phyloP scores from a whole-genome alignment of 2,888 invertebrate species.

The Isoperla grammatica region DNA sequence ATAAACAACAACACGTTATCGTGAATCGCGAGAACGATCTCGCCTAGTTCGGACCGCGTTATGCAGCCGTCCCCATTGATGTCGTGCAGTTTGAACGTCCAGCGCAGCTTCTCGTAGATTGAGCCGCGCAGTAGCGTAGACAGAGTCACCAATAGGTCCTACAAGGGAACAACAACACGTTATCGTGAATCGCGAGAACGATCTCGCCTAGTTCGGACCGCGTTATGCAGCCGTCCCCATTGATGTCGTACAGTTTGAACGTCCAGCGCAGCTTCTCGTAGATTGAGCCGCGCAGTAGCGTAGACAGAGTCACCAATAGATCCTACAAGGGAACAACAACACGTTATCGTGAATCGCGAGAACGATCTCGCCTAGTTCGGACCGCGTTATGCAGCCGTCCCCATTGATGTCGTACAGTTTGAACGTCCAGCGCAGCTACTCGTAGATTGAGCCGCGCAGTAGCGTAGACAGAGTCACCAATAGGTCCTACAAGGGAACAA shows the following conservation, averaged over 20 bases:
- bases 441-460: too few relatives aligned
- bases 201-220: constrained; percentile 85
- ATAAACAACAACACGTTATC: too few relatives aligned
- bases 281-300: constrained; percentile 84
- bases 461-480: too few relatives aligned
- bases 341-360: too few relatives aligned
- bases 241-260: constrained; percentile 92
- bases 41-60: constrained; percentile 81
- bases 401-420: too few relatives aligned
- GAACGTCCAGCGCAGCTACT: too few relatives aligned
- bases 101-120: constrained; percentile 87
- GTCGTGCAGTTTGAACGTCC: constrained; percentile 96
- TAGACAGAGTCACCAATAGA: constrained; percentile 86
- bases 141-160: constrained; percentile 91
- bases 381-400: too few relatives aligned
- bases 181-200: constrained; percentile 87
- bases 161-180: too few relatives aligned
- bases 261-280: constrained; percentile 96
- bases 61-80: constrained; percentile 95
- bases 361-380: too few relatives aligned
- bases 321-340: too few relatives aligned
- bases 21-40: constrained; percentile 85
- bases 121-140: constrained; percentile 90
- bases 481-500: too few relatives aligned
- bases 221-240: constrained; percentile 94